A percentile compares a stretch with the other conserved stretches of the same genome.
Conservation (phyloP, 1,140 invertebrate genomes). For the Calephelis nemesis region DNA sequence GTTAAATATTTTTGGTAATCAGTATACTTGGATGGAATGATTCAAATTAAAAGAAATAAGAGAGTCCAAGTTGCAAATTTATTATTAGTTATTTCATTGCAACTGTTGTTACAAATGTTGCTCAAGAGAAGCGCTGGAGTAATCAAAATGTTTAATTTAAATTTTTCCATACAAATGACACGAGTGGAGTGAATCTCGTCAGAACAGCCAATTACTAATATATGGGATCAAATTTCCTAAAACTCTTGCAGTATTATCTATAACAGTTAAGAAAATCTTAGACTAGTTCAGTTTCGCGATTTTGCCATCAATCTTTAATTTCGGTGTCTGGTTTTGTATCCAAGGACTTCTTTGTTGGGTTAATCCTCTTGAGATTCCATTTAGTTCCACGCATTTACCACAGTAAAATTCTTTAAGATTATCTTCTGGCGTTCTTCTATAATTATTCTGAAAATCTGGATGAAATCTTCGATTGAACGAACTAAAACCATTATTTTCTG, state of each 20-base stretch:
- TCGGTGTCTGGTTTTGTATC: constrained; percentile 58
- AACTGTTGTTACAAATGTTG: too few relatives aligned
- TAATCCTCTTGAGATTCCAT: constrained; percentile 40
- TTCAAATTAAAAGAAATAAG: too few relatives aligned
- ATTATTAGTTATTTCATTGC: too few relatives aligned
- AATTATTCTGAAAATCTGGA: constrained; percentile 39
- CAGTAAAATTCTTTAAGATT: constrained; percentile 66
- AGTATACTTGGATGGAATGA: too few relatives aligned
- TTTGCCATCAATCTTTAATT: constrained; percentile 70
- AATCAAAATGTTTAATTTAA: too few relatives aligned
- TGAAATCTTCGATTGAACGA: constrained; percentile 38
- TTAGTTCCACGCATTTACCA: constrained; percentile 61
- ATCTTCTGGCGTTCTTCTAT: constrained; percentile 55
- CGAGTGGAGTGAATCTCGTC: too few relatives aligned
- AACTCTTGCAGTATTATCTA: neutral
- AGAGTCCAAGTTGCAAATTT: too few relatives aligned
- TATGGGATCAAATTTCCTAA: too few relatives aligned
- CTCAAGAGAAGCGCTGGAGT: too few relatives aligned
- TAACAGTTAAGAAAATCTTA: neutral
- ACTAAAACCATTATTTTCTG: constrained; percentile 34
- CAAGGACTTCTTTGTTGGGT: constrained; percentile 45
- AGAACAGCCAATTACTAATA: too few relatives aligned
- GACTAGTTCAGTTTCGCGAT: constrained; percentile 71
- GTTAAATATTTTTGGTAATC: too few relatives aligned
- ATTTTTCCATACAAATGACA: too few relatives aligned